These are phyloP conservation scores for Epizoanthus stellaris DNA, from an alignment of 92 coral and sea anemone species.

Conservation along the genomic window DNA sequence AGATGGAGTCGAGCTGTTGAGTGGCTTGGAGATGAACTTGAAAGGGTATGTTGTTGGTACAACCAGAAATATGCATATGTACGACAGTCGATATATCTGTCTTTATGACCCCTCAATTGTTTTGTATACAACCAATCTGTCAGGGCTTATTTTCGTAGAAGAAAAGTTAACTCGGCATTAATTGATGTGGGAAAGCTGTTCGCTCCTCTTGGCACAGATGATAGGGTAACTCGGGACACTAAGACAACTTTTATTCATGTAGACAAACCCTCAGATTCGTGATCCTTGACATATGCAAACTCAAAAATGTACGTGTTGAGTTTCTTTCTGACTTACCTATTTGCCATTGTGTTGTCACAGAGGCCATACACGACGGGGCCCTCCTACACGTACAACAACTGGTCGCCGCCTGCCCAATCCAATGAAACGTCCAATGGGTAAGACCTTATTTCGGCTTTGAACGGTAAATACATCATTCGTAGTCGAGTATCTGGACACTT, in stretches of 20 bases:
- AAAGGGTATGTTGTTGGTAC: constrained; percentile 70
- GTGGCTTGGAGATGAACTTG: constrained; percentile 97
- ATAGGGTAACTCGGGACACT: too few relatives aligned
- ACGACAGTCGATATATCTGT: too few relatives aligned
- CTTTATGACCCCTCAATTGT: too few relatives aligned
- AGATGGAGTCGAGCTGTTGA: constrained; percentile 97
- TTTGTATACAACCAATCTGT: too few relatives aligned
- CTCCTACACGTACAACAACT: constrained; percentile 96
- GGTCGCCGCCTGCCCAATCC: constrained; percentile 99
- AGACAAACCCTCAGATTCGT: too few relatives aligned
- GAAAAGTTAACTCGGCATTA: too few relatives aligned
- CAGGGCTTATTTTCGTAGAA: too few relatives aligned
- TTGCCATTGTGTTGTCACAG: constrained; percentile 46
- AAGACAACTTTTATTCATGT: too few relatives aligned
- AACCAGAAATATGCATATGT: too few relatives aligned
- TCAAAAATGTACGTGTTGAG: background rate
- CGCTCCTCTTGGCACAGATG: too few relatives aligned
- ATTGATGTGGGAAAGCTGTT: too few relatives aligned
- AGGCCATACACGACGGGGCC: constrained; percentile 93
- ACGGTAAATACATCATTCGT: too few relatives aligned
- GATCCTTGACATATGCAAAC: background rate
- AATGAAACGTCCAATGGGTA: constrained; percentile 99
- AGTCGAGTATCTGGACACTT: background rate
- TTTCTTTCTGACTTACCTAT: background rate
- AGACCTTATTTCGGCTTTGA: background rate